Percentiles rank a stretch among this genome's conserved stretches.
These are phyloP conservation scores for Sesia bembeciformis DNA, from an alignment of 2,888 invertebrate genomes.

Conservation along the genomic window DNA sequence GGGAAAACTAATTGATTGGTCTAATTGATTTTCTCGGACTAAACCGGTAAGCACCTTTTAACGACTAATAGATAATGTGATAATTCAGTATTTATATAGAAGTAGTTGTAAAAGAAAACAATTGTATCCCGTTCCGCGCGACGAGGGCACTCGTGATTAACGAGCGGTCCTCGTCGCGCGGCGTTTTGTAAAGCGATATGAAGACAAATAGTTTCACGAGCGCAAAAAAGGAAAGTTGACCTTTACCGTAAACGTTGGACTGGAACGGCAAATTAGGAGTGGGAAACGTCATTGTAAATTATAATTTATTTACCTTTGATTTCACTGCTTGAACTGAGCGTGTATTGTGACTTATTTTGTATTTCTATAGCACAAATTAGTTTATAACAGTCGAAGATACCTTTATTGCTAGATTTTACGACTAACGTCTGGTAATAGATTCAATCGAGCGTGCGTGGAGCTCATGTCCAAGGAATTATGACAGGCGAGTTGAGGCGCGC, in stretches of 20 bases:
- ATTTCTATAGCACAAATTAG: too few relatives aligned
- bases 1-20: too few relatives aligned
- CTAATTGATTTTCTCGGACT: too few relatives aligned
- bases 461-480: slow-evolving; percentile 13
- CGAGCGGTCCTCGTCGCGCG: slow-evolving; percentile 11
- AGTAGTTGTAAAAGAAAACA: slow-evolving; percentile 1
- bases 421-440: too few relatives aligned
- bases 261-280: not conserved
- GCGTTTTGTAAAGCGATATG: slow-evolving; percentile 30
- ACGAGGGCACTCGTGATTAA: slow-evolving; percentile 16
- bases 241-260: slow-evolving; percentile 1
- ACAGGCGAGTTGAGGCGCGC: slow-evolving; percentile 8
- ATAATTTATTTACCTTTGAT: slow-evolving; percentile 3
- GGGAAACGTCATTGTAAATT: slow-evolving; percentile 5
- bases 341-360: not conserved
- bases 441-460: not conserved
- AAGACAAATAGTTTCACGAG: slow-evolving; percentile 35
- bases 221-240: slow-evolving; percentile 16
- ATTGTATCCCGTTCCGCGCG: slow-evolving; percentile 2
- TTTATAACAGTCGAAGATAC: too few relatives aligned
- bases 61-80: not conserved
- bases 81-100: not conserved
- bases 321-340: not conserved
- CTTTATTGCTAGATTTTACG: too few relatives aligned
- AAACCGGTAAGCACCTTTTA: too few relatives aligned